Conservation (phyloP, 2,797 vertebrate species). For the Esox masquinongy region DNA sequence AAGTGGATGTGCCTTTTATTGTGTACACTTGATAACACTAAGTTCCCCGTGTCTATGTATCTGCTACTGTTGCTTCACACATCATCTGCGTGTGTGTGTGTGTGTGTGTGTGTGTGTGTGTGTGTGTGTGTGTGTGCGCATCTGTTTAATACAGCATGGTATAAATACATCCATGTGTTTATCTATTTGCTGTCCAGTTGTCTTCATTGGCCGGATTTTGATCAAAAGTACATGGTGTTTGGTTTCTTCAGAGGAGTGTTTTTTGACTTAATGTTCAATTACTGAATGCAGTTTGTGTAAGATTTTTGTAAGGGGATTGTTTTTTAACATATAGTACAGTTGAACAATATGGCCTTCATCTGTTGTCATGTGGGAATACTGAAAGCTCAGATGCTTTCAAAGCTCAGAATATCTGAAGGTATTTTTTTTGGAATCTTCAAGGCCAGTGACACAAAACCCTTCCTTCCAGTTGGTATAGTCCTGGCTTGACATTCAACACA, state of each 20-base stretch:
- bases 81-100: not conserved
- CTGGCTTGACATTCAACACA: too few species aligned
- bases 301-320: constrained; percentile 4
- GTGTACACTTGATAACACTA: constrained; percentile 59
- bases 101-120: not conserved
- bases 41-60: too few species aligned
- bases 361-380: not conserved
- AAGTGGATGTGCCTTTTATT: constrained; percentile 63
- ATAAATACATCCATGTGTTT: not conserved
- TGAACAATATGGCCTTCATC: not conserved
- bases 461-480: too few species aligned
- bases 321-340: not conserved
- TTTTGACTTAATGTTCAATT: not conserved
- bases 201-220: not conserved
- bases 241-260: not conserved
- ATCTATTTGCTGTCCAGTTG: not conserved
- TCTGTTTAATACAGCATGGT: too few species aligned
- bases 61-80: not conserved
- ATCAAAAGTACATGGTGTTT: not conserved
- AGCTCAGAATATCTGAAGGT: not conserved
- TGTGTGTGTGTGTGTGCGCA: too few species aligned
- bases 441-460: too few species aligned
- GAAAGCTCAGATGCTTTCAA: not conserved
- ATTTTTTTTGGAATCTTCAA: too few species aligned
- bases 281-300: not conserved